Base-by-base conservation (phyloP, 2,797 vertebrate genomes). In the Lemur catta region DNA sequence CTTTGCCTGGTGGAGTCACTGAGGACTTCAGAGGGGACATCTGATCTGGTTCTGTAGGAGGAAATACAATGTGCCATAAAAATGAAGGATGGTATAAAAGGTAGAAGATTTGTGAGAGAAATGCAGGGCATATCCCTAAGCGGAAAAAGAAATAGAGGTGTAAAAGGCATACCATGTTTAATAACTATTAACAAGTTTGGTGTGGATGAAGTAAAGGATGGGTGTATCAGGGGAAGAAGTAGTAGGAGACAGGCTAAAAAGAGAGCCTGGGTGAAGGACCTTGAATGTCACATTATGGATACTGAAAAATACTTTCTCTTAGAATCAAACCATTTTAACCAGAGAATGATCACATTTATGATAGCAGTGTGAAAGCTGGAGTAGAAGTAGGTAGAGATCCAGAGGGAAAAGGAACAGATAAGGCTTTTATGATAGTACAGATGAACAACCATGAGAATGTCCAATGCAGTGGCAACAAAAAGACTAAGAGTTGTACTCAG, bases 321-420 rank as follows among this genome's bases (percentile, higher is more conserved):
- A 76, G 2, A 93, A 67, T 91, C 48, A 93, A 84, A 87, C 20
- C 28, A 94, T 86, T 93, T 94, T 92, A 84, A 80, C 80, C 46
- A 93, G 65, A 12, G 10, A 93, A 95, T 74, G 17, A 86, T 22
- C 9, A 79, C 8, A 90, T 75, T 91, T 80, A 92, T 38, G 30
- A 65, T 6, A 74, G 80, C 33, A 94, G 33, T 79, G 13, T 74
- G n/a, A 84, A 91, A 61, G 17, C 7, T 92, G 43, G 72, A 76
- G 48, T n/a, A 81, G 46, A 95, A 82, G 33, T 28, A 91, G 69
- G 4, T 57, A 81, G 61, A 63, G 30, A 82, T 33, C 26, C 46
- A 90, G 57, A 59, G 46, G 50, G n/a, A 71, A 80, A 90, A 82
- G 71, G 17, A 85, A 67, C 6, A 97, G 67, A 43, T 7, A 65